These are phyloP conservation scores for Himalopsyche kuldschensis DNA, from an alignment of 2,888 invertebrate genomes.

Conservation along the genomic window DNA sequence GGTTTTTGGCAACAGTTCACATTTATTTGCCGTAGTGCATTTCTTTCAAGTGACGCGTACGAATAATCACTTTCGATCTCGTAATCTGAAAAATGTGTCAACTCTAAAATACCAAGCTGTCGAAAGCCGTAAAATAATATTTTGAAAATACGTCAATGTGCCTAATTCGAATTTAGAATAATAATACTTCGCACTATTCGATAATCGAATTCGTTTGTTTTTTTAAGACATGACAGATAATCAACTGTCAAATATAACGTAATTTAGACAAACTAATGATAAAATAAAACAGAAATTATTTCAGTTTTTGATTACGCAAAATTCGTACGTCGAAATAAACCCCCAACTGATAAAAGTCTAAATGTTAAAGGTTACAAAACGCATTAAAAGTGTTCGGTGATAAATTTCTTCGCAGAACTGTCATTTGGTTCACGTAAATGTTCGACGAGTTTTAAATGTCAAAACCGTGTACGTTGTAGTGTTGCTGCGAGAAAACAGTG, in stretches of 20 bases:
- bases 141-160: background rate
- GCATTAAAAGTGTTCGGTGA: background rate
- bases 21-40: slow-evolving; percentile 11
- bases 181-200: background rate
- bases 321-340: background rate
- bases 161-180: background rate
- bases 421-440: background rate
- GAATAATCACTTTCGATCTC: background rate
- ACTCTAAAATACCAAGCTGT: background rate
- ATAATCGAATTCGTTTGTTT: background rate
- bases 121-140: background rate
- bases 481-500: background rate
- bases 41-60: background rate
- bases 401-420: background rate
- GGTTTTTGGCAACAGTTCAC: slow-evolving; percentile 25
- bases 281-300: background rate
- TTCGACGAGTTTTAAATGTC: background rate
- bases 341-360: background rate
- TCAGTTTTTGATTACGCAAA: background rate
- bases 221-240: background rate
- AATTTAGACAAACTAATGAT: background rate
- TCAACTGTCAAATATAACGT: background rate
- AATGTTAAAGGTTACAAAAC: background rate
- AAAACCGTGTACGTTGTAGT: background rate
- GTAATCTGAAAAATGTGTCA: background rate